A percentile compares a stretch with the other conserved stretches of the same genome.
phyloP scores from a whole-genome alignment of 30 jellyfish, hydroid and myxozoan species.

The Aurelia aurita complex sp. Pacific region DNA sequence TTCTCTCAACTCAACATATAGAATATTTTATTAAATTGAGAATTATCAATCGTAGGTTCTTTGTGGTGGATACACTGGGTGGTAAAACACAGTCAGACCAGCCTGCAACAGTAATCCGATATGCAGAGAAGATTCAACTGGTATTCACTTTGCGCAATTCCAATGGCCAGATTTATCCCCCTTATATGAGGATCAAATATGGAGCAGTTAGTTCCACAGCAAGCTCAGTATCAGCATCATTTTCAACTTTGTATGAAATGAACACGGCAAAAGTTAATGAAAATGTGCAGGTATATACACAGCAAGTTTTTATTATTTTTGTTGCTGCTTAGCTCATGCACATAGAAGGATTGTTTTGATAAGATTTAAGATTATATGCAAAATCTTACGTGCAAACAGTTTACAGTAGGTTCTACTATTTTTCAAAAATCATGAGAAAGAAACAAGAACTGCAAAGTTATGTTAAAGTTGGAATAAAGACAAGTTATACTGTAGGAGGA shows the following conservation, averaged over 20 bases:
- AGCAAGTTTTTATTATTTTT: no score
- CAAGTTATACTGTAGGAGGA: no score
- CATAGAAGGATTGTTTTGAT: no score
- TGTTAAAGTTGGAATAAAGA: no score
- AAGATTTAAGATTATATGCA: no score
- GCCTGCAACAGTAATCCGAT: constrained; percentile 60
- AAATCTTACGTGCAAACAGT: no score
- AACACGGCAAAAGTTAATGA: constrained; percentile 43
- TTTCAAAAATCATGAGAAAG: no score
- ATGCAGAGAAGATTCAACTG: constrained; percentile 74
- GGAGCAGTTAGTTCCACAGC: constrained; percentile 47
- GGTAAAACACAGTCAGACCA: constrained; percentile 49
- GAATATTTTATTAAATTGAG: no score
- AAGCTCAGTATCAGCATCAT: constrained; percentile 52
- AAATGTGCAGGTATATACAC: constrained; percentile 73
- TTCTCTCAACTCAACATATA: no score
- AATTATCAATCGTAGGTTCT: constrained; percentile 15
- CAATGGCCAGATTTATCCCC: constrained; percentile 96
- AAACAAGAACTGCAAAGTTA: no score
- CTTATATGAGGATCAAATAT: constrained; percentile 77
- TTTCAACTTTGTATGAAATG: constrained; percentile 83
- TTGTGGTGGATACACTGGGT: constrained; percentile 79
- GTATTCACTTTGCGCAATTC: constrained; percentile 58
- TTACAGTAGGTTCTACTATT: no score
- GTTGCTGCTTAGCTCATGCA: no score